Evolutionary conservation across 2,888 invertebrate genomes (phyloP).

Genomic region (Caenorhabditis angaria): DNA sequence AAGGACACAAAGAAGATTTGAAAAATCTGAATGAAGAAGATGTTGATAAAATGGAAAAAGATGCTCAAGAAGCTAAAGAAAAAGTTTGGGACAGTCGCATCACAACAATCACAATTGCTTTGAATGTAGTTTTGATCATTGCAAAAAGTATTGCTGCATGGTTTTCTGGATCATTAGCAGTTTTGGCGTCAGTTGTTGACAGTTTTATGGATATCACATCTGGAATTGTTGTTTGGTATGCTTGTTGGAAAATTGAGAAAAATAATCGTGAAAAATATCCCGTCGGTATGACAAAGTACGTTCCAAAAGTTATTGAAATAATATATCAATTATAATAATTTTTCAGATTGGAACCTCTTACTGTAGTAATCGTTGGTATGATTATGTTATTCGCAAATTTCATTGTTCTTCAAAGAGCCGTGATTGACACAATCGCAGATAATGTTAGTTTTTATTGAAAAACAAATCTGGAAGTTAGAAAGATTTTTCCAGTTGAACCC

Average conservation of each 20-base stretch:
- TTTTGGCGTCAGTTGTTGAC: slow-evolving; percentile 74
- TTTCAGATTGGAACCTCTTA: slow-evolving; percentile 72
- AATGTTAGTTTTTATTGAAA: slow-evolving; percentile 14
- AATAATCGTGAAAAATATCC: slow-evolving; percentile 73
- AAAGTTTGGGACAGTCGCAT: slow-evolving; percentile 49
- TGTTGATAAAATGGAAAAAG: background rate
- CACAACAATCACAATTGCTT: slow-evolving; percentile 47
- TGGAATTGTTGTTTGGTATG: slow-evolving; percentile 73
- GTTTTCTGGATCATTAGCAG: slow-evolving; percentile 74
- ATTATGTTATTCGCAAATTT: slow-evolving; percentile 72
- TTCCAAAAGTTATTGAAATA: background rate
- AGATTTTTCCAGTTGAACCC: slow-evolving; percentile 34
- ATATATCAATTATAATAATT: background rate
- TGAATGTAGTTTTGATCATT: slow-evolving; percentile 53
- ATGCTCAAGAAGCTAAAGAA: slow-evolving; percentile 10
- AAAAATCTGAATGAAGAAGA: slow-evolving; percentile 24
- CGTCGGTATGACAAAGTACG: slow-evolving; percentile 71
- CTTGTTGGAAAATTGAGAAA: slow-evolving; percentile 62
- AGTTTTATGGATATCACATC: slow-evolving; percentile 73
- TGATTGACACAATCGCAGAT: slow-evolving; percentile 68
- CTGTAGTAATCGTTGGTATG: slow-evolving; percentile 73
- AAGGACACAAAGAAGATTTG: slow-evolving; percentile 35
- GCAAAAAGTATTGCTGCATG: slow-evolving; percentile 71
- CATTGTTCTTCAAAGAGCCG: slow-evolving; percentile 73
- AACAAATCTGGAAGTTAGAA: background rate